phyloP scores from a whole-genome alignment of 2,888 invertebrate species.

The Podotricha telesiphe region DNA sequence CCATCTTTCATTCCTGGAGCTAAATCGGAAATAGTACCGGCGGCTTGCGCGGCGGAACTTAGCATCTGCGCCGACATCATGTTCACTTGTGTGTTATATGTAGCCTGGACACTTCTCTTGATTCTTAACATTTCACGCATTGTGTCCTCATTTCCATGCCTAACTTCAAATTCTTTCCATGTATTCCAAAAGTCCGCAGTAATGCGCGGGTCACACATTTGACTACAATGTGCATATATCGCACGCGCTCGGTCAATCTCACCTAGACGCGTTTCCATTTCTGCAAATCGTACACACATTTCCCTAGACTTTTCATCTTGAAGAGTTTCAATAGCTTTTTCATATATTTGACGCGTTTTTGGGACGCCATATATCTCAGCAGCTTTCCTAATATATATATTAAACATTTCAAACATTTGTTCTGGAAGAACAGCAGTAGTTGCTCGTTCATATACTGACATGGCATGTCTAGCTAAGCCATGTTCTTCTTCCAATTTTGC shows the following conservation, averaged over 20 bases:
- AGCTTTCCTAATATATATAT: slow-evolving; percentile 98
- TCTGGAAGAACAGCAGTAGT: slow-evolving; percentile 95
- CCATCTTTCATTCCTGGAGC: slow-evolving; percentile 92
- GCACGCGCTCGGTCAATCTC: slow-evolving; percentile 99
- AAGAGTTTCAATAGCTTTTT: slow-evolving; percentile 97
- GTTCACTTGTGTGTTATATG: slow-evolving; percentile 98
- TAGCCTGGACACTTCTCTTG: slow-evolving; percentile 98
- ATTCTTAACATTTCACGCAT: slow-evolving; percentile 99
- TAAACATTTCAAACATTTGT: slow-evolving; percentile 98
- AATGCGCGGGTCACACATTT: slow-evolving; percentile 99
- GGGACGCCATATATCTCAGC: slow-evolving; percentile 99
- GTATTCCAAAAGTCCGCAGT: slow-evolving; percentile 98
- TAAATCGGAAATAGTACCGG: slow-evolving; percentile 88
- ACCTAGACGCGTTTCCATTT: slow-evolving; percentile 98
- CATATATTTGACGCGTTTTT: slow-evolving; percentile 98
- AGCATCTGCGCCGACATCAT: slow-evolving; percentile 99
- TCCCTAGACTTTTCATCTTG: slow-evolving; percentile 95
- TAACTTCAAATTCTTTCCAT: slow-evolving; percentile 99
- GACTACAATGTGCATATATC: slow-evolving; percentile 98
- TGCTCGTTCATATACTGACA: slow-evolving; percentile 99
- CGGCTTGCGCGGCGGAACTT: slow-evolving; percentile 87
- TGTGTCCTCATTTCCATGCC: slow-evolving; percentile 99
- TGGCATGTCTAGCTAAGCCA: slow-evolving; percentile 98
- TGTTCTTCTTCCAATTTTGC: slow-evolving; percentile 99
- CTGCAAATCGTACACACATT: slow-evolving; percentile 98